Base-by-base conservation (phyloP, 2,797 vertebrate species). In the Amphiprion clarkii region DNA sequence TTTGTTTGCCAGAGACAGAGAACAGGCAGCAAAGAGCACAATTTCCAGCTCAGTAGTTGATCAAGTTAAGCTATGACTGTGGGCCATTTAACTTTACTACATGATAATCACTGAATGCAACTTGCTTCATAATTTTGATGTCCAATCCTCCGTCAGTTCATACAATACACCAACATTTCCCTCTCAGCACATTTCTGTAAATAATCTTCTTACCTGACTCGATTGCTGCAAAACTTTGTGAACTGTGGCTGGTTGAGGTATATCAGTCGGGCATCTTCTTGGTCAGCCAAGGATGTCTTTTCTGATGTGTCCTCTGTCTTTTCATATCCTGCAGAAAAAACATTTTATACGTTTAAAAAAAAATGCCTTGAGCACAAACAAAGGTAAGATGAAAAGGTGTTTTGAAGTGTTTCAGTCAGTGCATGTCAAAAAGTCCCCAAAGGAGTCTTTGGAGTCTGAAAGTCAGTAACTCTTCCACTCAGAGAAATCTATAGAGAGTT, bases 191-290 rank as follows among this genome's bases (percentile, higher is more conserved):
- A 36, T 53, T 13, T 23, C 0, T 46, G 52, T 12, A 25, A 29
- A 49, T 14, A 10, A 1, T 51, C 54, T 67, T n/a, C 84, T 92
- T 90, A 96, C 98, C 98, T 99, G 94, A 99, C 97, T 55, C 96
- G 96, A 84, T 99, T 99, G 93, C 88, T 96, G 95, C 98, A 99
- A 94, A 99, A 99, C 91, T 98, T 99, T 19, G 96, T 96, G 81
- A 97, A 94, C 91, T 99, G 98, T 1, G 94, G 97, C 84, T 97
- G 98, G 91, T 98, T 99, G 93, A 99, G 97, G 92, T 97, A 95
- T 92, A 99, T 97, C 75, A 96, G 93, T 87, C 98, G 95, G 56
- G 96, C 91, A 89, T 99, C 98, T 72, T 98, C 97, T 92, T 98
- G 97, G 93, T 99, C 98, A 87, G 98, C 97, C 78, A 99, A 86